Percentiles rank a stretch among this genome's conserved stretches.
Evolutionary conservation across 2,797 vertebrate genomes (phyloP).

Genomic region (Agapornis canus): DNA sequence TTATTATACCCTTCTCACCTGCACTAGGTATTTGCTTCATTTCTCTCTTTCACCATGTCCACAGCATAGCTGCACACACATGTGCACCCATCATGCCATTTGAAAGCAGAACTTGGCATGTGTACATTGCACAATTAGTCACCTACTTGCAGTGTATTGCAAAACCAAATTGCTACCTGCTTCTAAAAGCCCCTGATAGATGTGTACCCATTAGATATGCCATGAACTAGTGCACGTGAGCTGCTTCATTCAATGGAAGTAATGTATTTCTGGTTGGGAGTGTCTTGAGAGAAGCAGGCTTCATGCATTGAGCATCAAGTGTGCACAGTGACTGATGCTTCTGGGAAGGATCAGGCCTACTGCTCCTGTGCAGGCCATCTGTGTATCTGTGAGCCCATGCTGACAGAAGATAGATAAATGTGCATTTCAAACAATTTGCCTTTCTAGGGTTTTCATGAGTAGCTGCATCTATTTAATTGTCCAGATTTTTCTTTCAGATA

Average conservation of each 20-base stretch:
- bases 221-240: neutral
- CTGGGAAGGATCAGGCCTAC: neutral
- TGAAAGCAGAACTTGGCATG: neutral
- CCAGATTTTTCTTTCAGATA: constrained; percentile 1
- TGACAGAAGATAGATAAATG: neutral
- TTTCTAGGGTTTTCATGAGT: neutral
- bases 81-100: rapidly evolving
- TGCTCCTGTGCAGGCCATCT: neutral
- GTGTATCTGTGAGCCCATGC: neutral
- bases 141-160: neutral
- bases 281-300: neutral
- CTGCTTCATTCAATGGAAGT: neutral
- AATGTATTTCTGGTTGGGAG: neutral
- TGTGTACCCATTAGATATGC: neutral
- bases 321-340: neutral
- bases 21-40: neutral
- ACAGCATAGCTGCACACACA: neutral
- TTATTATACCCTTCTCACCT: neutral
- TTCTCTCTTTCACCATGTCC: neutral
- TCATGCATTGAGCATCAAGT: neutral
- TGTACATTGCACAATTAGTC: neutral
- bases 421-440: neutral
- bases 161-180: neutral
- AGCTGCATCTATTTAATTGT: neutral
- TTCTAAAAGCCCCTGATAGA: neutral